Conservation (phyloP, 2,797 vertebrate genomes). For the Clarias fuscus region DNA sequence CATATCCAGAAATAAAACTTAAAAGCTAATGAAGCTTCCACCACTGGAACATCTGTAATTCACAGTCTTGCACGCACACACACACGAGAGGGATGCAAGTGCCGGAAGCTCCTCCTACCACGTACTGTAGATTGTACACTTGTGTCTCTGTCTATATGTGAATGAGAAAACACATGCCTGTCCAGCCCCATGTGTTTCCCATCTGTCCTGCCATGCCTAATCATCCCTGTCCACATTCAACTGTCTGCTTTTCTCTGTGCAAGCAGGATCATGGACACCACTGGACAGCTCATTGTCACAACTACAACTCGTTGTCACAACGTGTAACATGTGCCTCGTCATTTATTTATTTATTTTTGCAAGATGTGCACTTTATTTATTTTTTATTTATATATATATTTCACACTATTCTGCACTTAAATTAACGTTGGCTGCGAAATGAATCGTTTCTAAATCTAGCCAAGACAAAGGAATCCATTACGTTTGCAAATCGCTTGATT, state of each 20-base stretch:
- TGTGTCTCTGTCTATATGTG: slow-evolving; percentile 28
- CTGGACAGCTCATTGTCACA: slow-evolving; percentile 4
- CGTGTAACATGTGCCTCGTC: neutral
- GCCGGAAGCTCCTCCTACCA: slow-evolving; percentile 34
- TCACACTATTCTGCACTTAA: neutral
- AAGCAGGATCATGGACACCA: slow-evolving; percentile 33
- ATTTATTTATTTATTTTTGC: too few species aligned
- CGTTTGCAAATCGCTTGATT: slow-evolving; percentile 23
- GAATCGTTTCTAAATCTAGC: neutral
- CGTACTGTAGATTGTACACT: slow-evolving; percentile 33
- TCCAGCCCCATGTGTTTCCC: slow-evolving; percentile 57
- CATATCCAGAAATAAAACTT: neutral
- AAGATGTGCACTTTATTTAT: neutral
- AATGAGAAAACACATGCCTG: slow-evolving; percentile 36
- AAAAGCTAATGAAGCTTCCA: neutral
- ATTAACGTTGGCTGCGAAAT: neutral
- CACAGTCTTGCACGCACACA: neutral
- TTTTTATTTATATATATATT: too few species aligned
- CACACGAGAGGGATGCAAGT: slow-evolving; percentile 28
- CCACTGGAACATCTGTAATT: neutral
- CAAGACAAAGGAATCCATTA: slow-evolving; percentile 14
- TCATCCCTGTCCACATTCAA: slow-evolving; percentile 45
- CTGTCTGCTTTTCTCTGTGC: slow-evolving; percentile 28
- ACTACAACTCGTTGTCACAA: neutral
- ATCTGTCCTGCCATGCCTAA: slow-evolving; percentile 51